Percentiles rank a stretch among this genome's conserved stretches.
phyloP scores from a whole-genome alignment of 2,888 invertebrate species.

The Tetropium fuscum region DNA sequence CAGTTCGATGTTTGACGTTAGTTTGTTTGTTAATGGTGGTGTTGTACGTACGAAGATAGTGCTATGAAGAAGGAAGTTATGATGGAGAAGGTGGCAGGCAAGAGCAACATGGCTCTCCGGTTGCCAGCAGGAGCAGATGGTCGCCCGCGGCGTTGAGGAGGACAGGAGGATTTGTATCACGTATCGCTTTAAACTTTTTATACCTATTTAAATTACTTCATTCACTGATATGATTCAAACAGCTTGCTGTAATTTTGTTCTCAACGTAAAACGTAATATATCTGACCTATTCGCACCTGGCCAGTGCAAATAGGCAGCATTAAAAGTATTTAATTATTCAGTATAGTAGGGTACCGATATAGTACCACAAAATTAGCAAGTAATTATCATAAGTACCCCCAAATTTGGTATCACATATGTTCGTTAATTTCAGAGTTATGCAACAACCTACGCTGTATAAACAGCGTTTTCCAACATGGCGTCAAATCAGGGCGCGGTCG shows the following conservation, averaged over 20 bases:
- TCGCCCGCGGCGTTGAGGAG: neutral
- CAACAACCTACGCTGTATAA: constrained; percentile 19
- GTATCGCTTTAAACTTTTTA: constrained; percentile 16
- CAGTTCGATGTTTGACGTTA: too few relatives aligned
- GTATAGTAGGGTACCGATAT: too few relatives aligned
- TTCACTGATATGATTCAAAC: too few relatives aligned
- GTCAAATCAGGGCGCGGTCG: constrained; percentile 30
- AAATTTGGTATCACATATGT: constrained; percentile 22
- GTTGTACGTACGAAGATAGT: constrained; percentile 11
- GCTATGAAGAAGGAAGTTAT: neutral
- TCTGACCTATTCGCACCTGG: constrained; percentile 15
- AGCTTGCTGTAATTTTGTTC: constrained; percentile 20
- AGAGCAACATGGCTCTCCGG: neutral
- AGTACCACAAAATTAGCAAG: constrained; percentile 14
- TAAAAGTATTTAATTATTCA: too few relatives aligned
- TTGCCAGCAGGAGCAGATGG: neutral
- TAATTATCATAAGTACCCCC: constrained; percentile 5
- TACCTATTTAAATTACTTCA: neutral
- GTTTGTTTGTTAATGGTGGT: constrained; percentile 12
- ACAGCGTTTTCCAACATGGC: constrained; percentile 28
- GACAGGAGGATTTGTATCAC: constrained; percentile 15
- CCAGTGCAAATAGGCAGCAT: constrained; percentile 16
- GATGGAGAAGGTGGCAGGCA: neutral
- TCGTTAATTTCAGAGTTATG: constrained; percentile 28
- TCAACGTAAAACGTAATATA: neutral